phyloP scores from a whole-genome alignment of 2,888 invertebrate genomes.

The Periphyllus acericola region DNA sequence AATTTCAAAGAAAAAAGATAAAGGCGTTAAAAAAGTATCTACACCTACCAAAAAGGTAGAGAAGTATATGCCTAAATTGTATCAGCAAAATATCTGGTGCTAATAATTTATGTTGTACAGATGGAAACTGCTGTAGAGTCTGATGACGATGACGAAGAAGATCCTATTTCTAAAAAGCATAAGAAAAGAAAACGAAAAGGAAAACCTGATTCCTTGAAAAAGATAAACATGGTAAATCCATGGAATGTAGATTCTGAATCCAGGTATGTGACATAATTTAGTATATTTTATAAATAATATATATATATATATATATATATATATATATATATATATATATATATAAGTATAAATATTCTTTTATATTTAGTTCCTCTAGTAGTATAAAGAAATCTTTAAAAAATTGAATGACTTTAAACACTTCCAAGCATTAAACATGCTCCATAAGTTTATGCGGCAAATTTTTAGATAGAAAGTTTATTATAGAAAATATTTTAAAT shows the following conservation, averaged over 20 bases:
- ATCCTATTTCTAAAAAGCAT: conserved; percentile 66
- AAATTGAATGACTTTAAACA: too few species aligned
- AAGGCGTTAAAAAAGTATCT: conserved; percentile 67
- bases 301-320: too few species aligned
- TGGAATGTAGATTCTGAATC: conserved; percentile 73
- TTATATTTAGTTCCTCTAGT: too few species aligned
- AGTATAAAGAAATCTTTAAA: too few species aligned
- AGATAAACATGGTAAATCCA: conserved; percentile 71
- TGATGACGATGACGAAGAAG: conserved; percentile 68
- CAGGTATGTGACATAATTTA: conserved; percentile 52
- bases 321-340: too few species aligned
- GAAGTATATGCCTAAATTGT: neutral
- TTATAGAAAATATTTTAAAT: too few species aligned
- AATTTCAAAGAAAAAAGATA: conserved; percentile 66
- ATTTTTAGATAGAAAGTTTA: too few species aligned
- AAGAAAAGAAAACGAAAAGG: conserved; percentile 67
- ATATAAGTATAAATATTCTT: too few species aligned
- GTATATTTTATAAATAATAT: neutral
- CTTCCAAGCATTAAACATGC: too few species aligned
- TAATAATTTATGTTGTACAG: conserved; percentile 1
- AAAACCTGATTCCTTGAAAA: conserved; percentile 65
- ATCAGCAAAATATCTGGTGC: neutral
- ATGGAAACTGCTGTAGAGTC: conserved; percentile 47
- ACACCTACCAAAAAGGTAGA: conserved; percentile 65
- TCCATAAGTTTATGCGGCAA: too few species aligned